These are phyloP conservation scores for Fissipunctia ypsillon DNA, from an alignment of 2,888 invertebrate genomes.

Conservation along the genomic window DNA sequence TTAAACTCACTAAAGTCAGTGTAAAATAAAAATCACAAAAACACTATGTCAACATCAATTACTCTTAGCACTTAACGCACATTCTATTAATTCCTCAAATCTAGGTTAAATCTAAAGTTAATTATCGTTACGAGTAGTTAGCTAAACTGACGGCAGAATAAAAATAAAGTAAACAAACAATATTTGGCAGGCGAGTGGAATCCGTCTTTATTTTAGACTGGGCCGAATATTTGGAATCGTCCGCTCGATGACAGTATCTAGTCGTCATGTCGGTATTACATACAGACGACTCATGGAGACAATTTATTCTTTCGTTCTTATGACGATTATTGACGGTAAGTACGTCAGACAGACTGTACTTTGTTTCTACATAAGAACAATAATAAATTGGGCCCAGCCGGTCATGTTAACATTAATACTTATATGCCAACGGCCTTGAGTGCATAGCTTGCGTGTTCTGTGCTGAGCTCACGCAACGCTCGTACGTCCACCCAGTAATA, in stretches of 20 bases:
- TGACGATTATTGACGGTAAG: conserved; percentile 44
- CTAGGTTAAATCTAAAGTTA: conserved; percentile 58
- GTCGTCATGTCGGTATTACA: conserved; percentile 55
- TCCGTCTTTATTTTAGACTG: conserved; percentile 77
- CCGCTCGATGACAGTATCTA: conserved; percentile 57
- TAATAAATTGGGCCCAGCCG: background rate
- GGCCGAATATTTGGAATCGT: conserved; percentile 69
- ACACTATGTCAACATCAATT: conserved; percentile 44
- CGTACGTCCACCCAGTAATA: no score
- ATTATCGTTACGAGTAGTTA: conserved; percentile 48
- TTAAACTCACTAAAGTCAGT: conserved; percentile 7
- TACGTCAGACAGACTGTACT: conserved; percentile 29
- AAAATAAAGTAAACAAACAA: conserved; percentile 72
- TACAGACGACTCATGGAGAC: conserved; percentile 28
- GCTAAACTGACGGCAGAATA: conserved; percentile 44
- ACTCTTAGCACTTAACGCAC: conserved; percentile 36
- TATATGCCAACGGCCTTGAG: no score
- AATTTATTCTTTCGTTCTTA: conserved; percentile 1
- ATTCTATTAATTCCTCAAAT: conserved; percentile 46
- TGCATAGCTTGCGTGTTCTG: no score
- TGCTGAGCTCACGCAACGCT: no score
- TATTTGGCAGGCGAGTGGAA: conserved; percentile 74
- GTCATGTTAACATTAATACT: background rate
- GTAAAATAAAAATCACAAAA: conserved; percentile 53
- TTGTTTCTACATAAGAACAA: background rate